Percentiles rank a stretch among this genome's conserved stretches.
Evolutionary conservation across 2,888 invertebrate species (phyloP).

Genomic region (Anaspis maculata): DNA sequence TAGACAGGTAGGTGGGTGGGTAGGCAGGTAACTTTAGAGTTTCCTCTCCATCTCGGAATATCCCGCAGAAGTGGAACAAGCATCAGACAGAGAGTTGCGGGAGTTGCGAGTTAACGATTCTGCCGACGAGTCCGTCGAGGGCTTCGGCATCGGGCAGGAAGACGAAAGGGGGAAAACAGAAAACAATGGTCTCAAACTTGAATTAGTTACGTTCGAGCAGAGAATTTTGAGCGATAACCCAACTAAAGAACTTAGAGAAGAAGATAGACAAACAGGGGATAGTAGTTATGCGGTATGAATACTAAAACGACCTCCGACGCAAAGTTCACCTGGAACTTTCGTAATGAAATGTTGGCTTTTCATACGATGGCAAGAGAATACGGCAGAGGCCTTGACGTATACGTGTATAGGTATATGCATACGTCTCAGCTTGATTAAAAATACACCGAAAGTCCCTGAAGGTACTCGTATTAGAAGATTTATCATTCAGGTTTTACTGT

Average conservation of each 20-base stretch:
- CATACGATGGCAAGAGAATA: constrained; percentile 1
- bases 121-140: constrained; percentile 6
- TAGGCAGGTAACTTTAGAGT: too few relatives aligned
- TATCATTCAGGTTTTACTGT: too few relatives aligned
- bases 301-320: constrained; percentile 21
- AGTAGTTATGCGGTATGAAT: constrained; percentile 28
- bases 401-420: too few relatives aligned
- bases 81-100: too few relatives aligned
- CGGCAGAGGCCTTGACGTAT: too few relatives aligned
- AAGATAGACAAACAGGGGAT: constrained; percentile 32
- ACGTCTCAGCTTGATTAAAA: constrained; percentile 3
- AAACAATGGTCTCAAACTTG: constrained; percentile 44
- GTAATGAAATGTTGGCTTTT: constrained; percentile 2
- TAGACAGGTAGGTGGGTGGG: too few relatives aligned
- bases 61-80: too few relatives aligned
- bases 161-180: constrained; percentile 21
- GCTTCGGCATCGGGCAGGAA: not conserved
- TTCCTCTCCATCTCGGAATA: too few relatives aligned
- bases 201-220: constrained; percentile 44
- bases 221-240: constrained; percentile 44
- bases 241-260: constrained; percentile 38
- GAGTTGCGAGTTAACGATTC: too few relatives aligned
- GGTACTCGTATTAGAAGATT: too few relatives aligned
- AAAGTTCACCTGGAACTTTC: constrained; percentile 24
- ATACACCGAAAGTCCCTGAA: too few relatives aligned